Percentiles rank a stretch among this genome's conserved stretches.
Conservation (phyloP, 2,797 vertebrate species). For the Platalea minor region DNA sequence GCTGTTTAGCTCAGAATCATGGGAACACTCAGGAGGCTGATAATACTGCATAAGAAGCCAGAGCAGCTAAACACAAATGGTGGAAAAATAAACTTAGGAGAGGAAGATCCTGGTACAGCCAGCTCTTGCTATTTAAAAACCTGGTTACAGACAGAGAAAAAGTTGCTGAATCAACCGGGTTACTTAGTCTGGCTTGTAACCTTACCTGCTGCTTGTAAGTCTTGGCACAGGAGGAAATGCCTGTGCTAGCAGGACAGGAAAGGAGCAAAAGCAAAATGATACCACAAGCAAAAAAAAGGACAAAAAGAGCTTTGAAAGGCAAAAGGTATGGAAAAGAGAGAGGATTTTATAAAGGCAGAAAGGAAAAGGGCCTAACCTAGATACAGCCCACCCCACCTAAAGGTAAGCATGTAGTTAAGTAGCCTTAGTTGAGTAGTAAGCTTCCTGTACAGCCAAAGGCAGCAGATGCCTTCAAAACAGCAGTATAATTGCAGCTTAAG, state of each 20-base stretch:
- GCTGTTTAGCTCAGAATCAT: not conserved
- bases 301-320: not conserved
- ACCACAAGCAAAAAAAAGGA: not conserved
- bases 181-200: not conserved
- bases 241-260: rapidly evolving
- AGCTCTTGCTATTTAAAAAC: not conserved
- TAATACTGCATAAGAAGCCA: not conserved
- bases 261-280: not conserved
- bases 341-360: not conserved
- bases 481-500: not conserved
- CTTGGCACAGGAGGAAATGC: not conserved
- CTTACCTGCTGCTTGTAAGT: not conserved
- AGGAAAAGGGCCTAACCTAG: not conserved
- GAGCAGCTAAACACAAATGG: not conserved
- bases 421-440: not conserved
- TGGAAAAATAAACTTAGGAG: not conserved
- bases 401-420: not conserved
- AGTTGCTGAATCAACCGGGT: not conserved
- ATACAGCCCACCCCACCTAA: not conserved
- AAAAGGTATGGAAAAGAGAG: not conserved
- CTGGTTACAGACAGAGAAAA: not conserved
- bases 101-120: not conserved
- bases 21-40: not conserved
- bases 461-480: not conserved
- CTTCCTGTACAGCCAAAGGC: not conserved